A percentile compares a stretch with the other conserved stretches of the same genome.
Evolutionary conservation across 2,888 invertebrate genomes (phyloP).

Genomic region (Sialis fuliginosa): DNA sequence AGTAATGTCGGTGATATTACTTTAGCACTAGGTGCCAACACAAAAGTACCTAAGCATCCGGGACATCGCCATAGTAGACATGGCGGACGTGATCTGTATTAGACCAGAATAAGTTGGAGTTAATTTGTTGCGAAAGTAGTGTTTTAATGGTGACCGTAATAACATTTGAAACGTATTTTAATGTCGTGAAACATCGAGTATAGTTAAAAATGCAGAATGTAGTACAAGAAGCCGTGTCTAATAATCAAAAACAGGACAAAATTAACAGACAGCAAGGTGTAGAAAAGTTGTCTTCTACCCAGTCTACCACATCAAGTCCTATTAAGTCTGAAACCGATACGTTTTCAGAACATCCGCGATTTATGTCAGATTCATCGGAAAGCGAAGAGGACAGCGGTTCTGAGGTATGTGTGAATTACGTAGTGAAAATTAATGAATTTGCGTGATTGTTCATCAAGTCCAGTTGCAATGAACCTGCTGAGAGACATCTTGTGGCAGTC

Average conservation of each 20-base stretch:
- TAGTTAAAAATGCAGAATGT: slow-evolving; percentile 85
- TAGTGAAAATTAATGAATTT: slow-evolving; percentile 12
- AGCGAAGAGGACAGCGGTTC: slow-evolving; percentile 93
- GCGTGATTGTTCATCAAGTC: slow-evolving; percentile 20
- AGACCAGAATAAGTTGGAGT: slow-evolving; percentile 34
- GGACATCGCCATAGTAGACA: slow-evolving; percentile 60
- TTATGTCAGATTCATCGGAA: slow-evolving; percentile 86
- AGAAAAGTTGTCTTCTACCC: slow-evolving; percentile 60
- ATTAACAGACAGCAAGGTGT: slow-evolving; percentile 56
- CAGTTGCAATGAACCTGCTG: slow-evolving; percentile 36
- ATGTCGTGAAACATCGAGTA: slow-evolving; percentile 34
- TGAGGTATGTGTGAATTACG: slow-evolving; percentile 49
- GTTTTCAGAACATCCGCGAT: slow-evolving; percentile 70
- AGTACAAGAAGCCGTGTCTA: slow-evolving; percentile 55
- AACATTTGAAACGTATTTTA: slow-evolving; percentile 18
- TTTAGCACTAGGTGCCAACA: too few species aligned
- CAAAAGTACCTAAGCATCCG: slow-evolving; percentile 31
- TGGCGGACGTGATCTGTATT: slow-evolving; percentile 58
- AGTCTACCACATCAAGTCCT: slow-evolving; percentile 68
- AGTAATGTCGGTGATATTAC: too few species aligned
- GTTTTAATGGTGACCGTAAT: slow-evolving; percentile 4
- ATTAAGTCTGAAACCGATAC: slow-evolving; percentile 76
- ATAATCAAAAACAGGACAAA: slow-evolving; percentile 68
- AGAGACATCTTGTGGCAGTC: slow-evolving; percentile 44
- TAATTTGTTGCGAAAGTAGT: slow-evolving; percentile 3